Evolutionary conservation across 2,797 vertebrate species (phyloP).

Genomic region (Monodelphis domestica): DNA sequence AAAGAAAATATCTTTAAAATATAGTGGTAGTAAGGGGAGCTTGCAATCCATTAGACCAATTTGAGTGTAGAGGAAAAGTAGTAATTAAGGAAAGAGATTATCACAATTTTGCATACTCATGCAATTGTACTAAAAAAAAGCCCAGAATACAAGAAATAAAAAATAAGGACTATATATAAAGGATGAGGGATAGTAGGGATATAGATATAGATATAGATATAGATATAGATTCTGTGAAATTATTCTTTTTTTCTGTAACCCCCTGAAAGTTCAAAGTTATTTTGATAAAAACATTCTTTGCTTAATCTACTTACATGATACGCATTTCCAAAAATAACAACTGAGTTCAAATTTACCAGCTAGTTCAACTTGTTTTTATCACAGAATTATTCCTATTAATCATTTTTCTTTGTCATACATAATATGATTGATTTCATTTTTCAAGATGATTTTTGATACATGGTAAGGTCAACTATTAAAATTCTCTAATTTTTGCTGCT

Average conservation of each 20-base stretch:
- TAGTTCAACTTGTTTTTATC: not conserved
- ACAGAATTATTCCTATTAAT: not conserved
- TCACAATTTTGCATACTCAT: not conserved
- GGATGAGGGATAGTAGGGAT: not conserved
- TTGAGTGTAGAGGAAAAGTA: not conserved
- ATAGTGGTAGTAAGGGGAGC: not conserved
- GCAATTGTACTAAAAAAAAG: not conserved
- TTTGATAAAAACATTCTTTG: not conserved
- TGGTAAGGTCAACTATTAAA: not conserved
- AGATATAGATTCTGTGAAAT: no score
- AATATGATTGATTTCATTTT: not conserved
- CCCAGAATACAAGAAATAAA: not conserved
- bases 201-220: no score
- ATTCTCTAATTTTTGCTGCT: not conserved
- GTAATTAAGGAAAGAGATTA: not conserved
- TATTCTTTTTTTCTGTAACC: not conserved
- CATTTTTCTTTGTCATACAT: not conserved
- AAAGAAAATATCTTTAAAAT: not conserved
- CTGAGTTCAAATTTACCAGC: not conserved
- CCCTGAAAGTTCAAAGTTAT: not conserved
- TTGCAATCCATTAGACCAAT: not conserved
- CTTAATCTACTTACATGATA: no score
- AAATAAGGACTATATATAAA: not conserved
- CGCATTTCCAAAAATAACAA: not conserved
- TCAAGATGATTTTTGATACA: not conserved